A percentile compares a stretch with the other conserved stretches of the same genome.
Conservation (phyloP, 92 coral and sea anemone genomes). For the Virgularia gustaviana region DNA sequence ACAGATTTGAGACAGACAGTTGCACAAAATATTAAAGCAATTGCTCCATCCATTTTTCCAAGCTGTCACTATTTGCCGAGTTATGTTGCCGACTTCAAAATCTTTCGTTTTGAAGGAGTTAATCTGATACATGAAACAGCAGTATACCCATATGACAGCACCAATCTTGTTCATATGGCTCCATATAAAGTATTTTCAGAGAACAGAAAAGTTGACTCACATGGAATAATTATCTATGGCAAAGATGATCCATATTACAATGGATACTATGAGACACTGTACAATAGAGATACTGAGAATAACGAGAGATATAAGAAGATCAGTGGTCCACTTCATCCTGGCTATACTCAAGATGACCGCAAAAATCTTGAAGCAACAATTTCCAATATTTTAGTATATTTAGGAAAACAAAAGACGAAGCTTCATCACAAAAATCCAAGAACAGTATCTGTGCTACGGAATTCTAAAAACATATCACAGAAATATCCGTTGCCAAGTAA, state of each 20-base stretch:
- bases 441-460: too few relatives aligned
- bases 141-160: slow-evolving; percentile 74
- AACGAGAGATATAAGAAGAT: too few relatives aligned
- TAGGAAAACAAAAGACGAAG: too few relatives aligned
- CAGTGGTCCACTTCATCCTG: slow-evolving; percentile 11
- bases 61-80: slow-evolving; percentile 76
- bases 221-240: slow-evolving; percentile 53
- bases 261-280: not conserved
- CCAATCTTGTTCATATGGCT: slow-evolving; percentile 72
- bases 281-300: not conserved
- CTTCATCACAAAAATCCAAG: too few relatives aligned
- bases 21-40: not conserved
- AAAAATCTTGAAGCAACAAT: too few relatives aligned
- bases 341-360: slow-evolving; percentile 5
- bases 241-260: not conserved
- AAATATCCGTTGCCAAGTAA: too few relatives aligned
- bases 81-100: slow-evolving; percentile 71
- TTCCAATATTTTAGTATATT: too few relatives aligned
- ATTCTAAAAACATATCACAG: too few relatives aligned
- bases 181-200: slow-evolving; percentile 60
- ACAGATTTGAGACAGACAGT: not conserved
- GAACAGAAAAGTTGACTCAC: slow-evolving; percentile 68
- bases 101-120: slow-evolving; percentile 87
- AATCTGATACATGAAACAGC: slow-evolving; percentile 82
- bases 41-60: slow-evolving; percentile 35